Conservation (phyloP, 2,888 invertebrate species). For the Lasiommata megera region DNA sequence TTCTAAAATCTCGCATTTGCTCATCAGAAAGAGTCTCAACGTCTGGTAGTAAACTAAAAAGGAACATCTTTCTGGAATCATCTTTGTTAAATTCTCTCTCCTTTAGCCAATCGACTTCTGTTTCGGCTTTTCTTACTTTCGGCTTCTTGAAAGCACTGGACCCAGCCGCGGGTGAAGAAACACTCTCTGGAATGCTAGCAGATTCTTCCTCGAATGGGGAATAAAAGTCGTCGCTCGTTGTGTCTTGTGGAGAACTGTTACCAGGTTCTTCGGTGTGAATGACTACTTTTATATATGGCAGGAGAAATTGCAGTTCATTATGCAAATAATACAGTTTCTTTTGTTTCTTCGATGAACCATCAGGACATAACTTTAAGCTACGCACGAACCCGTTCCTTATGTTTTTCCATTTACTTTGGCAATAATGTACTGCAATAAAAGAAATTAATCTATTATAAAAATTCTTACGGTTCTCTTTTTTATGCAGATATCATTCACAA, state of each 20-base stretch:
- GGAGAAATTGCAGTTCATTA: constrained; percentile 2
- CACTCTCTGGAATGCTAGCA: background rate
- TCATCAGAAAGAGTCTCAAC: constrained; percentile 2
- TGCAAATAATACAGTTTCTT: constrained; percentile 10
- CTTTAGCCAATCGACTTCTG: background rate
- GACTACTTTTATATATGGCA: background rate
- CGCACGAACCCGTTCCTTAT: constrained; percentile 10
- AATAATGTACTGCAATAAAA: background rate
- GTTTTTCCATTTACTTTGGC: constrained; percentile 8
- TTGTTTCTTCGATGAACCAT: constrained; percentile 2
- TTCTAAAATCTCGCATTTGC: constrained; percentile 6
- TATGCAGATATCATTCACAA: too few species aligned
- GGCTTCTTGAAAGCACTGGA: background rate
- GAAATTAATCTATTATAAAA: background rate
- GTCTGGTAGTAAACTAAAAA: constrained; percentile 1
- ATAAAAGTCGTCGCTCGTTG: background rate
- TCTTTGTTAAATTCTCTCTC: background rate
- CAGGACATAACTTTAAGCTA: constrained; percentile 1
- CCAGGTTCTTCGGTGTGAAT: background rate
- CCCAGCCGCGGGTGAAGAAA: background rate
- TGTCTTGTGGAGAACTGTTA: background rate
- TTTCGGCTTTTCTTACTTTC: background rate
- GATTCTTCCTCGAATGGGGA: constrained; percentile 2
- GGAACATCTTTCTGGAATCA: constrained; percentile 5
- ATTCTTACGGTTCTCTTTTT: too few species aligned